phyloP scores from a whole-genome alignment of 2,888 invertebrate genomes.

The Mesochorus sp. region DNA sequence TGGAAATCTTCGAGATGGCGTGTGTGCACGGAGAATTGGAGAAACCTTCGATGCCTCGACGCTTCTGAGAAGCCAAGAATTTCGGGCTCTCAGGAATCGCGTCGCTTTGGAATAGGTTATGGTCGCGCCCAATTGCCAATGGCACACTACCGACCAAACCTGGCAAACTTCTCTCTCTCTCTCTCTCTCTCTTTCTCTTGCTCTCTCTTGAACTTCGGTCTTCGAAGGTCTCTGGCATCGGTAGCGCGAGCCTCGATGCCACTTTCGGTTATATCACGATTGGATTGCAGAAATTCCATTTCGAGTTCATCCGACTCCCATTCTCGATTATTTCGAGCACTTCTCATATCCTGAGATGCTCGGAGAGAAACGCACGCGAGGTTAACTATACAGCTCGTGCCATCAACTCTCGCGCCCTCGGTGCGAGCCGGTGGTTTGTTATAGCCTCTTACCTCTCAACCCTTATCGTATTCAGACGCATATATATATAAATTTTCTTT shows the following conservation, averaged over 20 bases:
- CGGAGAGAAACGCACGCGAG: constrained; percentile 25
- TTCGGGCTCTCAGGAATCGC: constrained; percentile 41
- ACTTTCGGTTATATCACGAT: constrained; percentile 54
- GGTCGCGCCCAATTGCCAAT: constrained; percentile 51
- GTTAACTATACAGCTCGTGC: constrained; percentile 25
- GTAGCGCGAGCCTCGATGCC: constrained; percentile 37
- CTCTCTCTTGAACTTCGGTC: too few relatives aligned
- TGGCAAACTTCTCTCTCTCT: constrained; percentile 18
- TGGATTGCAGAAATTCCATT: constrained; percentile 62
- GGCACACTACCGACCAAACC: constrained; percentile 22
- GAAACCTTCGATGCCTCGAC: constrained; percentile 56
- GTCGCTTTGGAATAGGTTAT: constrained; percentile 49
- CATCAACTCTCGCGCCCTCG: constrained; percentile 16
- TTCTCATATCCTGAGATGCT: constrained; percentile 51
- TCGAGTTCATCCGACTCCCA: constrained; percentile 54
- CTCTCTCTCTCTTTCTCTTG: constrained; percentile 15
- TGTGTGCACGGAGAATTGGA: neutral
- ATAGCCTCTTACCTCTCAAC: neutral
- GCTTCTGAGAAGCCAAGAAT: constrained; percentile 62
- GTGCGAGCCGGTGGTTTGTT: constrained; percentile 24
- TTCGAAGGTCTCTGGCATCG: neutral
- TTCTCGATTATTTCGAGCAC: constrained; percentile 59
- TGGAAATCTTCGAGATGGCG: constrained; percentile 1
- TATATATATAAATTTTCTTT: constrained; percentile 10
- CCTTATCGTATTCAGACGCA: neutral